Conservation (phyloP, 2,797 vertebrate species). For the Emys orbicularis region DNA sequence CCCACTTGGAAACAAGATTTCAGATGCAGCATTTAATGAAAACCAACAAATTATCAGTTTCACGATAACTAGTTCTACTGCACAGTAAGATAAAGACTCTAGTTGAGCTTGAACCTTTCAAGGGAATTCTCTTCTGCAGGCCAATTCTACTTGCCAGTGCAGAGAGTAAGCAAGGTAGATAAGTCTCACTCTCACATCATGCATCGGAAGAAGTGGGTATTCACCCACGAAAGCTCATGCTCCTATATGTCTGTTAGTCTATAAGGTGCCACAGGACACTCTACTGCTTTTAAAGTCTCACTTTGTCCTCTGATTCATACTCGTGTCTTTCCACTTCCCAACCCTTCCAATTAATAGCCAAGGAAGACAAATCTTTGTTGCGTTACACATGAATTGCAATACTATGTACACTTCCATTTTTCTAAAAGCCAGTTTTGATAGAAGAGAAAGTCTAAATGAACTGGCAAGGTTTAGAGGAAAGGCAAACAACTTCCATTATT, state of each 20-base stretch:
- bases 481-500: background rate
- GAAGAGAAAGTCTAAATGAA: background rate
- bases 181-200: background rate
- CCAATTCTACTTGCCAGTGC: background rate
- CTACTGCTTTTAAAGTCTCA: background rate
- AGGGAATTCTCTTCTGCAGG: background rate
- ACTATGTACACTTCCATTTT: fast-evolving
- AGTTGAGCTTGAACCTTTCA: background rate
- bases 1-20: background rate
- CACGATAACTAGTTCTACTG: background rate
- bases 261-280: too few relatives aligned
- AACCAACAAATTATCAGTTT: constrained; percentile 64
- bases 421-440: background rate
- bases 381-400: background rate
- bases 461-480: background rate
- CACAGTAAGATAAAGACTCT: background rate
- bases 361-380: background rate
- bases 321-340: background rate
- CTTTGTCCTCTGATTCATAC: background rate
- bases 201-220: too few relatives aligned
- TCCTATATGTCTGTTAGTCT: too few relatives aligned
- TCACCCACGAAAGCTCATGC: too few relatives aligned
- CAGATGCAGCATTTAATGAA: background rate
- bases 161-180: constrained; percentile 33
- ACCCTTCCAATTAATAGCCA: background rate